These are phyloP conservation scores for Helicoverpa assulta DNA, from an alignment of 2,888 invertebrate genomes.

Conservation along the genomic window DNA sequence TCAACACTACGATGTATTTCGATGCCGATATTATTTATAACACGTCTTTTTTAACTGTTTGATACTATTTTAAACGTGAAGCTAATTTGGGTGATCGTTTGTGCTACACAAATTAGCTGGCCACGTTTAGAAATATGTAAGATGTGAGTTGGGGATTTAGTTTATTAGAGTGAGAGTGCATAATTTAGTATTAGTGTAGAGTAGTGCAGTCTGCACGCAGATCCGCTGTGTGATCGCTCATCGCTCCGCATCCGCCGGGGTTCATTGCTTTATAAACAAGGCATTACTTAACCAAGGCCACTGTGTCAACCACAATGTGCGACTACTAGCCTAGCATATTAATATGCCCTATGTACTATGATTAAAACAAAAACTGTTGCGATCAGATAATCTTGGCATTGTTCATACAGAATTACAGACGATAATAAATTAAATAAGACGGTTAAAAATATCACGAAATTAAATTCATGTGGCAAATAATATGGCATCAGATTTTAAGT, in stretches of 20 bases:
- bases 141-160: slow-evolving; percentile 13
- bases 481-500: slow-evolving; percentile 90
- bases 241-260: slow-evolving; percentile 69
- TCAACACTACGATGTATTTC: slow-evolving; percentile 39
- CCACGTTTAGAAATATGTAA: slow-evolving; percentile 52
- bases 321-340: slow-evolving; percentile 84
- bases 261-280: slow-evolving; percentile 83
- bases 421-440: slow-evolving; percentile 84
- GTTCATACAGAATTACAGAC: slow-evolving; percentile 80
- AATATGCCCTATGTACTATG: slow-evolving; percentile 81
- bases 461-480: slow-evolving; percentile 89
- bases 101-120: slow-evolving; percentile 55
- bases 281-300: slow-evolving; percentile 84
- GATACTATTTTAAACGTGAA: slow-evolving; percentile 51
- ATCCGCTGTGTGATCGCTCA: slow-evolving; percentile 43
- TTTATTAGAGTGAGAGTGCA: slow-evolving; percentile 8
- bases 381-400: slow-evolving; percentile 74
- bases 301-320: slow-evolving; percentile 86
- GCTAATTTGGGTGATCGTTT: slow-evolving; percentile 51
- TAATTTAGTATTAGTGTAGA: slow-evolving; percentile 13
- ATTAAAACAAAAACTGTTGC: slow-evolving; percentile 74
- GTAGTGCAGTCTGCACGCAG: slow-evolving; percentile 65
- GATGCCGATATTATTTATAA: slow-evolving; percentile 45
- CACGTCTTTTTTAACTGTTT: slow-evolving; percentile 30
- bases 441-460: slow-evolving; percentile 87